A percentile compares a stretch with the other conserved stretches of the same genome.
phyloP scores from a whole-genome alignment of 2,888 invertebrate species.

The Conomelus anceps region DNA sequence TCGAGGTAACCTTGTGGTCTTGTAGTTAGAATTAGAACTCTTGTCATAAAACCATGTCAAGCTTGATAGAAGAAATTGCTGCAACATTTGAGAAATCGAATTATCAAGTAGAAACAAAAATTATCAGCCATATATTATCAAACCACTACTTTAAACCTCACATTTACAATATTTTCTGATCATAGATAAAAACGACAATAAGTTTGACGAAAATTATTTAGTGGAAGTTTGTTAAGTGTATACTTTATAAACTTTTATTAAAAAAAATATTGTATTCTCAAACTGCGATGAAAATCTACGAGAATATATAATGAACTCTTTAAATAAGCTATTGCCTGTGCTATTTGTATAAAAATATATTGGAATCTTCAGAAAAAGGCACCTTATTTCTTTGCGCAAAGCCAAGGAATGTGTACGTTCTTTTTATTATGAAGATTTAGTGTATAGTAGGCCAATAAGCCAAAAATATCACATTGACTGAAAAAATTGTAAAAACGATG shows the following conservation, averaged over 20 bases:
- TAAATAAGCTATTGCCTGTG: not conserved
- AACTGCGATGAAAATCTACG: not conserved
- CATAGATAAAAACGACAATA: not conserved
- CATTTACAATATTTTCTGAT: too few relatives aligned
- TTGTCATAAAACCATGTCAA: too few relatives aligned
- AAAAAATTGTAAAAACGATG: too few relatives aligned
- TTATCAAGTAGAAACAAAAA: too few relatives aligned
- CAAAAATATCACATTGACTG: too few relatives aligned
- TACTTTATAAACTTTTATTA: not conserved
- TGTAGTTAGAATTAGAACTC: too few relatives aligned
- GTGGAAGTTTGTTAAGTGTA: not conserved
- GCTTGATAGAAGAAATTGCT: too few relatives aligned
- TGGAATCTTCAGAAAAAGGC: not conserved
- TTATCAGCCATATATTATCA: too few relatives aligned
- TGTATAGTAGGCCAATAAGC: too few relatives aligned
- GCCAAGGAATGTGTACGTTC: not conserved
- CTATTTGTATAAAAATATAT: not conserved
- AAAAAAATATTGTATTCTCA: not conserved
- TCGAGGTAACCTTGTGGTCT: too few relatives aligned
- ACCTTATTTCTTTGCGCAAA: not conserved
- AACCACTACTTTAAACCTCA: too few relatives aligned
- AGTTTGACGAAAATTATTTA: not conserved
- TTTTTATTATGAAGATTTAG: not conserved
- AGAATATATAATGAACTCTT: not conserved
- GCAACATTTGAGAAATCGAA: too few relatives aligned